Conservation (phyloP, 2,797 vertebrate species). For the Pipistrellus pipistrellus region DNA sequence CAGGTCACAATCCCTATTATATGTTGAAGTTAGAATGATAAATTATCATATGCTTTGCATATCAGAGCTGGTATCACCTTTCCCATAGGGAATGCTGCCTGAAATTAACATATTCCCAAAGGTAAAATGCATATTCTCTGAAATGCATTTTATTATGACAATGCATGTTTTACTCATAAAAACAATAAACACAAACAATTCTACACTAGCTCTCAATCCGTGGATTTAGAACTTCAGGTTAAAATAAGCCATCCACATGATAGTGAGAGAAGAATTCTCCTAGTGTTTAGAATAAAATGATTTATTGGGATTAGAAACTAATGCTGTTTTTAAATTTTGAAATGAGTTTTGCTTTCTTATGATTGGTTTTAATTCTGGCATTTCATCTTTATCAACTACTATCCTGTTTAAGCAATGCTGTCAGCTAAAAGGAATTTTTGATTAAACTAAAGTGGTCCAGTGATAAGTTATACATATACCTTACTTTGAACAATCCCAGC, state of each 20-base stretch:
- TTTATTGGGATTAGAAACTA: conserved; percentile 86
- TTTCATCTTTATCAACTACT: conserved; percentile 86
- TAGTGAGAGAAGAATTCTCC: conserved; percentile 81
- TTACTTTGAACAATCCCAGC: conserved; percentile 87
- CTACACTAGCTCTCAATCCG: conserved; percentile 88
- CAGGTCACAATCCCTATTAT: conserved; percentile 92
- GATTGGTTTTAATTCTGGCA: conserved; percentile 82
- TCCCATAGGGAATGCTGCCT: conserved; percentile 93
- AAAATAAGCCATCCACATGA: conserved; percentile 85
- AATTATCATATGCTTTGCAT: conserved; percentile 93
- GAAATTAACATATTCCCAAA: conserved; percentile 92
- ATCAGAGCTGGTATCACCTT: conserved; percentile 93
- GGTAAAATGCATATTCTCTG: conserved; percentile 91
- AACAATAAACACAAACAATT: conserved; percentile 88
- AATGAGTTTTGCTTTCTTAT: conserved; percentile 75
- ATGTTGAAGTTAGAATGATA: conserved; percentile 92
- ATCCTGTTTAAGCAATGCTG: conserved; percentile 86
- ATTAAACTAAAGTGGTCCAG: conserved; percentile 89
- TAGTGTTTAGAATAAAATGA: conserved; percentile 90
- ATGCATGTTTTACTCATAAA: conserved; percentile 88
- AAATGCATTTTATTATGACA: conserved; percentile 91
- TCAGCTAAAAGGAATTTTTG: conserved; percentile 87
- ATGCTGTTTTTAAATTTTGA: conserved; percentile 77
- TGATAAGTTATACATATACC: conserved; percentile 83
- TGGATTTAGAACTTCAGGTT: conserved; percentile 84